Percentiles rank a stretch among this genome's conserved stretches.
Evolutionary conservation across 2,888 invertebrate genomes (phyloP).

Genomic region (Scrobipalpa costella): DNA sequence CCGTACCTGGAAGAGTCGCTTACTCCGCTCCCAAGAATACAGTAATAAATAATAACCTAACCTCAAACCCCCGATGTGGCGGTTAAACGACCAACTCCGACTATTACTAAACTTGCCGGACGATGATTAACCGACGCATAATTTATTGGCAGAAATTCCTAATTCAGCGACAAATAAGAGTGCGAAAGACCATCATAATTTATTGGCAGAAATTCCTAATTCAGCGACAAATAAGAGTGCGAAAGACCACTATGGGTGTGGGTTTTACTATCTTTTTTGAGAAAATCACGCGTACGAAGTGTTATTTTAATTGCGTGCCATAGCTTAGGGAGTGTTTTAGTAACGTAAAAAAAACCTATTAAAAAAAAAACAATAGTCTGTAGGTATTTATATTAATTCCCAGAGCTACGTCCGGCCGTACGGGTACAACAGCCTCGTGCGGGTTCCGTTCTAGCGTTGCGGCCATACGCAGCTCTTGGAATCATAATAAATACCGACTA

Average conservation of each 20-base stretch:
- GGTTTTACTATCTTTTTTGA: neutral
- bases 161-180: neutral
- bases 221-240: neutral
- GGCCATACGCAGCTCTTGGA: too few species aligned
- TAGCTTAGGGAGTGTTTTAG: too few species aligned
- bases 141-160: constrained; percentile 8
- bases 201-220: constrained; percentile 7
- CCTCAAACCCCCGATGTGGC: neutral
- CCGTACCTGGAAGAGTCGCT: neutral
- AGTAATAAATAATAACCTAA: constrained; percentile 19
- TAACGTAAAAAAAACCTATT: too few species aligned
- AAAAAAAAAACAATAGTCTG: too few species aligned
- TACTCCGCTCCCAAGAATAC: neutral
- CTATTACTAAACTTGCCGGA: constrained; percentile 4
- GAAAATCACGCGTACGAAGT: neutral
- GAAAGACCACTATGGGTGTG: neutral
- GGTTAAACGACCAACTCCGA: neutral
- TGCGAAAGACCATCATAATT: neutral
- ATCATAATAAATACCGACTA: too few species aligned
- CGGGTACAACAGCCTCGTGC: too few species aligned
- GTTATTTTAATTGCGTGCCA: too few species aligned
- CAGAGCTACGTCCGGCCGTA: too few species aligned
- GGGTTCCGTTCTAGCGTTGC: too few species aligned
- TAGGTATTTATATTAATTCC: too few species aligned
- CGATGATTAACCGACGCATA: neutral